These are phyloP conservation scores for Brachionus rotundiformis DNA, from an alignment of 1,140 invertebrate species.

Conservation along the genomic window DNA sequence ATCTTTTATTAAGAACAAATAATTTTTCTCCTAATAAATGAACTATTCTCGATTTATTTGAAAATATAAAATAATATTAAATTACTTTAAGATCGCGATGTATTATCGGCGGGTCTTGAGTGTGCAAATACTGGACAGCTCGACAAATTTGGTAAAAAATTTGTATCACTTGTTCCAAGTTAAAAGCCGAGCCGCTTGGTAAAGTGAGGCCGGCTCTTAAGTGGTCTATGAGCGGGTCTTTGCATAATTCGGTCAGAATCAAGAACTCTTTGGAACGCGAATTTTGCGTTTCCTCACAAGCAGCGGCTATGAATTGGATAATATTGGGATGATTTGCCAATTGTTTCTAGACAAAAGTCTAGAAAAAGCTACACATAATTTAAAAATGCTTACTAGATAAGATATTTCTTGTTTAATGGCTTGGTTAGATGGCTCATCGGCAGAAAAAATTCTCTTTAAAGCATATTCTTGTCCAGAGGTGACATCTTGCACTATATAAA, in stretches of 20 bases:
- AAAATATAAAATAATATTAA: conserved; percentile 69
- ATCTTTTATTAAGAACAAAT: too few species aligned
- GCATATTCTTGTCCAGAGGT: conserved; percentile 83
- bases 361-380: neutral
- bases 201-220: conserved; percentile 75
- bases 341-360: conserved; percentile 64
- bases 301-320: conserved; percentile 66
- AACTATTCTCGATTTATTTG: too few species aligned
- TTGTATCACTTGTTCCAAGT: conserved; percentile 75
- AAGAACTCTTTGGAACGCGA: conserved; percentile 65
- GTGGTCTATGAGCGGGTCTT: conserved; percentile 54
- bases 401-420: conserved; percentile 66
- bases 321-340: conserved; percentile 67
- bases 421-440: conserved; percentile 66
- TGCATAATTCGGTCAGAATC: conserved; percentile 67
- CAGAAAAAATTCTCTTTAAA: conserved; percentile 68
- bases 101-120: conserved; percentile 80
- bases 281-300: conserved; percentile 62
- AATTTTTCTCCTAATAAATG: neutral
- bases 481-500: conserved; percentile 86
- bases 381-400: conserved; percentile 64
- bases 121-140: conserved; percentile 89
- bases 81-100: conserved; percentile 82
- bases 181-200: conserved; percentile 69
- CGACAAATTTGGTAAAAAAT: conserved; percentile 87